phyloP scores from a whole-genome alignment of 2,797 vertebrate genomes.

The Crocodylus rhombifer region DNA sequence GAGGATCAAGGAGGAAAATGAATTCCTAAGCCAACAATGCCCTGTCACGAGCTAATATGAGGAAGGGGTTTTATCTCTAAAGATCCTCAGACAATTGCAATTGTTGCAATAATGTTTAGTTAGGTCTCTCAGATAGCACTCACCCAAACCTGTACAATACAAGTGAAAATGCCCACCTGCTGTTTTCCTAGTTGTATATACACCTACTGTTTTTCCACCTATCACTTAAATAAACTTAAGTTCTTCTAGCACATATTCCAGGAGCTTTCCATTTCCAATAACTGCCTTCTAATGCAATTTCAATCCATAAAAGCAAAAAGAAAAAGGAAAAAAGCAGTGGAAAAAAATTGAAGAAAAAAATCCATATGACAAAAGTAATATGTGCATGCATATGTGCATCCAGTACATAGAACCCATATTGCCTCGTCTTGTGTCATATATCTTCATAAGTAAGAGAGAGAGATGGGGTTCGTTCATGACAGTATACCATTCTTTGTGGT shows the following conservation, averaged over 20 bases:
- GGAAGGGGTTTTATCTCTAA: neutral
- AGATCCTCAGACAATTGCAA: neutral
- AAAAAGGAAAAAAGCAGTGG: neutral
- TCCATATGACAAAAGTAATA: neutral
- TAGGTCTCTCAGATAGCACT: neutral
- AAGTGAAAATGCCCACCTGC: fast-evolving
- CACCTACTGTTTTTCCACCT: neutral
- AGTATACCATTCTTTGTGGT: neutral
- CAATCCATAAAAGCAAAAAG: neutral
- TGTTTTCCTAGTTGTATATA: neutral
- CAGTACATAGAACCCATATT: neutral
- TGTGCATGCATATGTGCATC: fast-evolving
- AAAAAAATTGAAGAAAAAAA: neutral
- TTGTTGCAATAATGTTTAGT: neutral
- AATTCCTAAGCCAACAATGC: neutral
- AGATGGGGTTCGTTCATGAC: fast-evolving
- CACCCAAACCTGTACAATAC: neutral
- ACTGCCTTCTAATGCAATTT: neutral
- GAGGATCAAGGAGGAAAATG: neutral
- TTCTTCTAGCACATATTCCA: neutral
- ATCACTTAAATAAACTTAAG: neutral
- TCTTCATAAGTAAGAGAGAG: fast-evolving
- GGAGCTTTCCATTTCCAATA: neutral
- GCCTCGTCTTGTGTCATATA: fast-evolving
- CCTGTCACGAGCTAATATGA: neutral